Evolutionary conservation across 2,113 vertebrate species (phyloP), one percentile per base, ranked within the genome.

Genomic region (Hassar affinis): DNA sequence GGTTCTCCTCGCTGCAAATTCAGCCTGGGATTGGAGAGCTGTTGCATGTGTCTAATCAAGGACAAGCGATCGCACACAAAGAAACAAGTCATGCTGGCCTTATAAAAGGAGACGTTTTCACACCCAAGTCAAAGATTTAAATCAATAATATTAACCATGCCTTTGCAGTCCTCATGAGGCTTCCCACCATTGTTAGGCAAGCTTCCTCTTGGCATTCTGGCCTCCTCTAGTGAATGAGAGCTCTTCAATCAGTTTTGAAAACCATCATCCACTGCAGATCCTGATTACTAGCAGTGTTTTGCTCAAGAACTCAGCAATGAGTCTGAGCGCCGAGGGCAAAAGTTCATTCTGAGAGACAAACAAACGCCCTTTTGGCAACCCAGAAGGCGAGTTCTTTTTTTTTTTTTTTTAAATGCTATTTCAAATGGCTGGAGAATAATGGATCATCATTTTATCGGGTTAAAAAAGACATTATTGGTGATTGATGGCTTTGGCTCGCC

Each of bases 81-180:
- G 81, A 85, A 83, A 69, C 84, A 69, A 77, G 72, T 49, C 77
- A 76, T 25, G 45, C 77, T 22, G 83, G 83, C 74, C 79, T 85
- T 82, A 82, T 87, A 87, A 82, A 62, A 75, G 86, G 81, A 84
- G 83, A 82, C 86, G 77, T 82, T 82, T 87, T 82, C 84, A 85
- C 86, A 87, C 86, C 83, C 52, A 51, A 87, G 86, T 85, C 86
- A 87, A 85, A 80, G 83, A 85, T 79, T 82, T 85, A 27, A 77
- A 87, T 87, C 86, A 85, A 87, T 87, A 87, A 81, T 87, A 82
- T 85, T 85, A 82, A 82, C 83, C 80, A 87, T 82, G 86, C 75
- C 86, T 85, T 76, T 75, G 80, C 59, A 35, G 68, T 72, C 68
- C 30, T 84, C 80, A 52, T 61, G 79, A 68, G 61, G 84, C 69